Evolutionary conservation across 2,797 vertebrate species (phyloP), one percentile per base, ranked within the genome.

Genomic region (Hemibagrus guttatus): DNA sequence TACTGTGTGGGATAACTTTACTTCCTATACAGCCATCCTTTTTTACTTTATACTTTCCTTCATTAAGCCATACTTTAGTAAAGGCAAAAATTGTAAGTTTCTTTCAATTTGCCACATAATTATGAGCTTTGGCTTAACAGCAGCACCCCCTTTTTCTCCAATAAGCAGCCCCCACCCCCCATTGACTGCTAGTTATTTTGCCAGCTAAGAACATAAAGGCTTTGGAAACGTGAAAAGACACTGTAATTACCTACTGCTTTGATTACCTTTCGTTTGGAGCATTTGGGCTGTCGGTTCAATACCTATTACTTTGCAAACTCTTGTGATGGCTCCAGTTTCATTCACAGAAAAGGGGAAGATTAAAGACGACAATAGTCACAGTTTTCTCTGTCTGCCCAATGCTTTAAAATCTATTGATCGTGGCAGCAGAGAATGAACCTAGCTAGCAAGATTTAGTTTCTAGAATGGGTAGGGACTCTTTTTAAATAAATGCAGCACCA

Each of bases 201-300:
- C 92, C 91, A 91, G 91, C 92, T 89, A 86, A 88, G 89, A 84
- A 91, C 91, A 93, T 93, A 95, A 94, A 92, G 93, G 92, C 83
- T 91, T 90, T 64, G 87, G 91, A 91, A 92, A 91, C 91, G 91
- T 92, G 81, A 89, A 89, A 93, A 91, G 88, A 92, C 91, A 92
- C 89, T 93, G 93, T 95, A 95, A 95, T 95, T 95, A 94, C 91
- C 87, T 91, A 90, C 76, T 26, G 91, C 92, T 93, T 93, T 95
- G 93, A 95, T 94, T 95, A 94, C 92, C 92, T 93, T 93, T 94
- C 63, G 21, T 93, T 91, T 89, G 86, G 88, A 92, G 91, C 68
- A 26, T 86, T 89, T 83, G 76, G 64, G 84, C 87, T 82, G 89
- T 87, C 90, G 89, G 93, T 93, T 95, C 94, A 93, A 95, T 95